Percentiles rank a stretch among this genome's conserved stretches.
Evolutionary conservation across 2,113 vertebrate genomes (phyloP).

Genomic region (Colossoma macropomum): DNA sequence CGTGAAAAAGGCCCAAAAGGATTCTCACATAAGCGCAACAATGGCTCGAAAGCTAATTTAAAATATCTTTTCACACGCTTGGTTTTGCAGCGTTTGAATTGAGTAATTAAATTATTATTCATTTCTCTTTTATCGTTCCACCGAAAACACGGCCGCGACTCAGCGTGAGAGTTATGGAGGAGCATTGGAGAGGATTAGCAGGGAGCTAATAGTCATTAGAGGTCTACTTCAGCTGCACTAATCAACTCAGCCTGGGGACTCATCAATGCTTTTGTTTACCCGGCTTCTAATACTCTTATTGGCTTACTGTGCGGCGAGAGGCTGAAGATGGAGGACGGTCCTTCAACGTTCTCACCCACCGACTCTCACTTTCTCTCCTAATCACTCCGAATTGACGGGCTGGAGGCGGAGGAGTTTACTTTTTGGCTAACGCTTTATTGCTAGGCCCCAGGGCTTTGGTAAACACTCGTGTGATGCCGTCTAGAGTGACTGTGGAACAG

Average conservation of each 20-base stretch:
- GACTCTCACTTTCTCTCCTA: slow-evolving; percentile 14
- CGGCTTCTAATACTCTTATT: slow-evolving; percentile 46
- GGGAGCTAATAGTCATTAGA: slow-evolving; percentile 69
- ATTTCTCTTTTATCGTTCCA: slow-evolving; percentile 21
- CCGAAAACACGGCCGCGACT: background rate
- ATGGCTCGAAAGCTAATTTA: slow-evolving; percentile 12
- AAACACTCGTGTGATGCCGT: slow-evolving; percentile 1
- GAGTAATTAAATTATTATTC: slow-evolving; percentile 18
- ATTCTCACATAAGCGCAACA: slow-evolving; percentile 24
- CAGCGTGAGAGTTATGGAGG: slow-evolving; percentile 41
- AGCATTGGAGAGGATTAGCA: slow-evolving; percentile 70
- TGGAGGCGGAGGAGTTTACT: slow-evolving; percentile 1
- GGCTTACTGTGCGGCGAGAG: slow-evolving; percentile 35
- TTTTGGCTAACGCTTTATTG: background rate
- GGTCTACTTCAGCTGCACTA: slow-evolving; percentile 69
- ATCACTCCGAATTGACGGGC: slow-evolving; percentile 26
- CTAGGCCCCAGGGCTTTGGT: slow-evolving; percentile 16
- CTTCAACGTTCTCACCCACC: slow-evolving; percentile 3
- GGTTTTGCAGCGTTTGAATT: background rate
- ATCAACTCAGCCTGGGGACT: slow-evolving; percentile 62
- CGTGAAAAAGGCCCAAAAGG: slow-evolving; percentile 11
- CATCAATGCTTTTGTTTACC: slow-evolving; percentile 51
- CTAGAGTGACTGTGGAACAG: background rate
- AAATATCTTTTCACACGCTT: background rate
- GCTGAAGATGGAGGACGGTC: slow-evolving; percentile 17